Evolutionary conservation across 2,888 invertebrate genomes (phyloP).

Genomic region (Clunio marinus): DNA sequence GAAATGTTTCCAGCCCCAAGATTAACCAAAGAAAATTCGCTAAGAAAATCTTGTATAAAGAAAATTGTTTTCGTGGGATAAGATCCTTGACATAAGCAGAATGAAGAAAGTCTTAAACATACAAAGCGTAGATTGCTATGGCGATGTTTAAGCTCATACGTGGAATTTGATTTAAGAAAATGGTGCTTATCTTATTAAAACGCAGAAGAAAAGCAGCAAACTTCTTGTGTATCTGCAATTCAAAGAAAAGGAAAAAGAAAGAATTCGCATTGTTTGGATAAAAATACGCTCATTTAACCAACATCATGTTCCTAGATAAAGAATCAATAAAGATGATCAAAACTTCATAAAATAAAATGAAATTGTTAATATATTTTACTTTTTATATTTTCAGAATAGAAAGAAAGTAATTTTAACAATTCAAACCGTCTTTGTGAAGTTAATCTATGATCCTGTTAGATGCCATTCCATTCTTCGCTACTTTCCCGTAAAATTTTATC

Average conservation of each 20-base stretch:
- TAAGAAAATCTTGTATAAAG: background rate
- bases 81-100: background rate
- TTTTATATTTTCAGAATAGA: too few species aligned
- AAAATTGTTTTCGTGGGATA: slow-evolving; percentile 11
- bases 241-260: too few species aligned
- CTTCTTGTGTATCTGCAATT: background rate
- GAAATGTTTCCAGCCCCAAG: background rate
- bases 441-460: background rate
- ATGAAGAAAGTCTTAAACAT: background rate
- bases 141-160: background rate
- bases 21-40: background rate
- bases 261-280: background rate
- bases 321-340: too few species aligned
- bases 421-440: too few species aligned
- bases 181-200: slow-evolving; percentile 26
- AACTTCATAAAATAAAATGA: too few species aligned
- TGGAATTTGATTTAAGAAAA: slow-evolving; percentile 20
- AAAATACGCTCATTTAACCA: background rate
- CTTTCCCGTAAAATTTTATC: slow-evolving; percentile 32
- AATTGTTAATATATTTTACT: too few species aligned
- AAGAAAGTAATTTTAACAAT: too few species aligned
- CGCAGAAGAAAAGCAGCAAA: background rate
- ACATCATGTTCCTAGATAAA: background rate
- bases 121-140: background rate
- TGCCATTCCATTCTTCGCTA: background rate